Conservation (phyloP, 2,797 vertebrate genomes). For the Leptatherina wallacei region DNA sequence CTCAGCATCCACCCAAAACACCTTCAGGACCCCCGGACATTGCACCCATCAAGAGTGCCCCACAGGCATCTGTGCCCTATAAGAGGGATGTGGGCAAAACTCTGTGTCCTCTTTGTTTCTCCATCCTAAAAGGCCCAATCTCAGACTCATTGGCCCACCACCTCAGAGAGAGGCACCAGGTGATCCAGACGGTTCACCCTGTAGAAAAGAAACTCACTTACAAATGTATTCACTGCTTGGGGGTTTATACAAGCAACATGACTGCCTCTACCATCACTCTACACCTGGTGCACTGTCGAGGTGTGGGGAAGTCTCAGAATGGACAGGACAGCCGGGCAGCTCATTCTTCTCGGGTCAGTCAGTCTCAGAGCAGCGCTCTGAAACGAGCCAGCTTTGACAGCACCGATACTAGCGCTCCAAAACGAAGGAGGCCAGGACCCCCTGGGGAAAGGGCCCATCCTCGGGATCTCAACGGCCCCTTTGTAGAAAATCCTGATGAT, state of each 20-base stretch:
- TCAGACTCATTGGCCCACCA: conserved; percentile 97
- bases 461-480: conserved; percentile 71
- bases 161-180: conserved; percentile 94
- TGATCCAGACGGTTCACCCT: conserved; percentile 96
- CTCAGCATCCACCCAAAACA: conserved; percentile 85
- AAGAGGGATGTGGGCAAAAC: conserved; percentile 98
- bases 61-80: conserved; percentile 93
- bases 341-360: conserved; percentile 84
- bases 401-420: conserved; percentile 87
- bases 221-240: conserved; percentile 98
- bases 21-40: conserved; percentile 82
- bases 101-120: conserved; percentile 97
- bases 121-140: conserved; percentile 97
- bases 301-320: conserved; percentile 95
- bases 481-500: conserved; percentile 90
- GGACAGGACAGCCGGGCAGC: conserved; percentile 90
- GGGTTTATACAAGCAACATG: conserved; percentile 99
- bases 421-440: conserved; percentile 86
- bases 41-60: conserved; percentile 84
- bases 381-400: conserved; percentile 88
- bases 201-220: conserved; percentile 99
- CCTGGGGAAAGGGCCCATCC: conserved; percentile 80
- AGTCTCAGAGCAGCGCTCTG: conserved; percentile 83
- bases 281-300: conserved; percentile 96
- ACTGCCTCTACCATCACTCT: conserved; percentile 97